These are phyloP conservation scores for Lutjanus erythropterus DNA, from an alignment of 2,113 vertebrate genomes.

Conservation along the genomic window DNA sequence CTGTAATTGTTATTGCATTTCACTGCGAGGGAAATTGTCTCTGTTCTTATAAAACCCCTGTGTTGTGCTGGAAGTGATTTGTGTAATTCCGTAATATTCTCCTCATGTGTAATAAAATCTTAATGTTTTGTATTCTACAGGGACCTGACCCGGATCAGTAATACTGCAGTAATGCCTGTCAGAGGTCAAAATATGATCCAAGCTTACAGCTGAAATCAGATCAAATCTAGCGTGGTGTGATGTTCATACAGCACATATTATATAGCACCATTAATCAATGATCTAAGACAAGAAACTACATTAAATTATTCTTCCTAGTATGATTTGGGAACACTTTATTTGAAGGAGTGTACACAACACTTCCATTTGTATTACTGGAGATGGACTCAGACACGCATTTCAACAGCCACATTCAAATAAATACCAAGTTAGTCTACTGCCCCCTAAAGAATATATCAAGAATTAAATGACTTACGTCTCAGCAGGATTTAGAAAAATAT, in stretches of 20 bases:
- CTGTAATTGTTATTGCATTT: constrained; percentile 1
- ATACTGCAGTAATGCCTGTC: neutral
- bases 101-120: neutral
- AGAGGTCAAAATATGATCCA: neutral
- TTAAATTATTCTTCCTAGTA: neutral
- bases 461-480: no score
- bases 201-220: neutral
- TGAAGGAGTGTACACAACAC: no score
- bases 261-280: no score
- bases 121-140: neutral
- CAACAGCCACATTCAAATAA: no score
- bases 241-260: neutral
- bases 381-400: no score
- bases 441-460: no score
- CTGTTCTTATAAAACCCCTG: neutral
- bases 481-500: no score
- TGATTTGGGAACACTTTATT: no score
- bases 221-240: neutral
- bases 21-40: neutral
- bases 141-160: neutral
- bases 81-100: constrained; percentile 6
- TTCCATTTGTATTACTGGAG: no score
- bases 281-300: neutral
- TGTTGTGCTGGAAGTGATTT: constrained; percentile 5
- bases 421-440: no score